Evolutionary conservation across 2,888 invertebrate species (phyloP).

Genomic region (Mechanitis messenoides): DNA sequence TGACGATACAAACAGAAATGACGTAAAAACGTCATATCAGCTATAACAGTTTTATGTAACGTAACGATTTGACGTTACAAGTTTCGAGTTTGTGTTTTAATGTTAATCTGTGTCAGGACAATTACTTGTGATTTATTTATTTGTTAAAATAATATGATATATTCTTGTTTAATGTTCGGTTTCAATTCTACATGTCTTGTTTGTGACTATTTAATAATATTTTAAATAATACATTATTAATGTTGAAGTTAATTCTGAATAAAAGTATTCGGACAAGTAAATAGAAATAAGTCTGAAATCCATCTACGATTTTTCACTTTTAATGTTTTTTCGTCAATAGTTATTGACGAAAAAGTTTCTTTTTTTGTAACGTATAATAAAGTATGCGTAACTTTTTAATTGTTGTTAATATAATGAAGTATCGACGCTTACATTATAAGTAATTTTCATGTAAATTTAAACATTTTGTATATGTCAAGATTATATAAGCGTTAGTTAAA

Average conservation of each 20-base stretch:
- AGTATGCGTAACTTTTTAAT: too few species aligned
- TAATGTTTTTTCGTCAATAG: too few species aligned
- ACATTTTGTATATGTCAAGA: too few species aligned
- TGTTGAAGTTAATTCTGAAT: too few species aligned
- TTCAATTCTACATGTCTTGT: background rate
- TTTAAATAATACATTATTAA: too few species aligned
- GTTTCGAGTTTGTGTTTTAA: constrained; percentile 41
- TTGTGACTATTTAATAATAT: background rate
- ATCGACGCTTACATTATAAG: background rate
- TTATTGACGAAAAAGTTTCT: too few species aligned
- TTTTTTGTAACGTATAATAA: too few species aligned
- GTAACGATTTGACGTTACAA: constrained; percentile 26
- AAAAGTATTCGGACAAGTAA: too few species aligned
- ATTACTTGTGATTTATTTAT: constrained; percentile 34
- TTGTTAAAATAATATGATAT: constrained; percentile 4
- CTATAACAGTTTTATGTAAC: constrained; percentile 1
- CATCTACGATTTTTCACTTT: too few species aligned
- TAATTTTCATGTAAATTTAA: too few species aligned
- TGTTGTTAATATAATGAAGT: background rate
- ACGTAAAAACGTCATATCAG: constrained; percentile 1
- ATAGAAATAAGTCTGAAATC: too few species aligned
- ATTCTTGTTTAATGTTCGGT: background rate
- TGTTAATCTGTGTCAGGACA: constrained; percentile 44
- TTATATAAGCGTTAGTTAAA: constrained; percentile 17
- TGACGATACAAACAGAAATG: constrained; percentile 7